Conservation (phyloP, 2,797 vertebrate species). For the Otus scops region DNA sequence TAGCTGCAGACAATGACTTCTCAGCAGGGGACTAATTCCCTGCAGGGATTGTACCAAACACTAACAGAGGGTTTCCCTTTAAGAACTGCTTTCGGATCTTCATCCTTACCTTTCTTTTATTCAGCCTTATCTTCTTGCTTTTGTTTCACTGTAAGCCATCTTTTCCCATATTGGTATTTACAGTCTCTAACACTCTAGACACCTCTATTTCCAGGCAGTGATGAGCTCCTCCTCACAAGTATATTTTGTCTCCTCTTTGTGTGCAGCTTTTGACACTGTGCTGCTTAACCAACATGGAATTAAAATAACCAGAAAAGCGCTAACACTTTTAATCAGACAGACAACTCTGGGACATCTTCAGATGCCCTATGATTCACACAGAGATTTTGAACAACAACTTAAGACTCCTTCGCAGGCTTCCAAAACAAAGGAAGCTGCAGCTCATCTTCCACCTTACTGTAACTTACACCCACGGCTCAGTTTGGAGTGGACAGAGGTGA, state of each 20-base stretch:
- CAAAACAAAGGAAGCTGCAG: background rate
- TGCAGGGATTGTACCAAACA: rapidly evolving
- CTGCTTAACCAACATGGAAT: background rate
- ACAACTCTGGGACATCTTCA: background rate
- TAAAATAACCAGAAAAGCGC: background rate
- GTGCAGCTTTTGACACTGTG: background rate
- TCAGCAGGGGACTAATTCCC: background rate
- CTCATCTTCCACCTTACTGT: background rate
- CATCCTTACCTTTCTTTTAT: background rate
- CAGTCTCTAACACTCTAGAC: background rate
- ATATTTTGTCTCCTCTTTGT: background rate
- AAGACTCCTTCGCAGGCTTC: background rate
- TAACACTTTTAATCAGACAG: background rate
- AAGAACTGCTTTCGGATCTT: background rate
- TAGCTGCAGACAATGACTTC: background rate
- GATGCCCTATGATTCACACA: background rate
- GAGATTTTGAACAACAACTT: background rate
- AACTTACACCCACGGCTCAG: background rate
- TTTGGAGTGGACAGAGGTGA: background rate
- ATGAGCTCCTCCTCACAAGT: background rate
- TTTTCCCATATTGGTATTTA: background rate
- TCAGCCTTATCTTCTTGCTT: background rate
- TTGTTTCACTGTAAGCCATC: background rate
- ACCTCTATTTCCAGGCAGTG: background rate
- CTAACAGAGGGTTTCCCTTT: background rate